These are phyloP conservation scores for Zelostemma sp. DNA, from an alignment of 1,140 invertebrate genomes.

Conservation along the genomic window DNA sequence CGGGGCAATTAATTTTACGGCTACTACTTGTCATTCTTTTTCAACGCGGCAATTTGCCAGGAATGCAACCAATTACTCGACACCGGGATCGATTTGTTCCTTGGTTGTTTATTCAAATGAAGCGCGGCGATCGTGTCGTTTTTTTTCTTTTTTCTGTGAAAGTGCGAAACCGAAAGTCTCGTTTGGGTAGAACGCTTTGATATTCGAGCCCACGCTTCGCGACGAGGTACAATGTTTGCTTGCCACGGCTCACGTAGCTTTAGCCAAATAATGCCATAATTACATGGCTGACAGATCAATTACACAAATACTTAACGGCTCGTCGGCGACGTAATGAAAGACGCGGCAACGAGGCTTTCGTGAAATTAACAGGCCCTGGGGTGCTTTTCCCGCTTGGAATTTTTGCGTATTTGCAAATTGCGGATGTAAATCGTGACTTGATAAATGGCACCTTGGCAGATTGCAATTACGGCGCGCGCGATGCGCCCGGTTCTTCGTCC, in stretches of 20 bases:
- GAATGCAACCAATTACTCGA: constrained; percentile 37
- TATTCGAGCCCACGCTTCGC: no score
- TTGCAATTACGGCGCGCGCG: background rate
- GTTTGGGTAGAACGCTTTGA: no score
- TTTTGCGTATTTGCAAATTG: constrained; percentile 8
- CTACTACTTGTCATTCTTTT: constrained; percentile 32
- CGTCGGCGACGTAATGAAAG: constrained; percentile 23
- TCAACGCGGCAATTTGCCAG: constrained; percentile 32
- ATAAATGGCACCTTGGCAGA: constrained; percentile 2
- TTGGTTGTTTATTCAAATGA: no score
- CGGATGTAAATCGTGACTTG: constrained; percentile 1
- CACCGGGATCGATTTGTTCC: constrained; percentile 16
- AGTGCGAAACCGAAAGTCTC: no score
- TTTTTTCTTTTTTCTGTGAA: no score
- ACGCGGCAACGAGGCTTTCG: constrained; percentile 25
- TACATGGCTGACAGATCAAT: constrained; percentile 46
- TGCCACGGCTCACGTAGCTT: constrained; percentile 30
- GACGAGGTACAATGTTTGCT: constrained; percentile 17
- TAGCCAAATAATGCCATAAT: constrained; percentile 45
- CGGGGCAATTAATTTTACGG: constrained; percentile 34
- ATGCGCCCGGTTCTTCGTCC: no score
- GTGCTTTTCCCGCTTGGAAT: background rate
- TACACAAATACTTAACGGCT: constrained; percentile 42
- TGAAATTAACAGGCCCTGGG: constrained; percentile 17
- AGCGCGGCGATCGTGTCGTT: no score